Conservation (phyloP, 2,797 vertebrate species). For the Iguana delicatissima region DNA sequence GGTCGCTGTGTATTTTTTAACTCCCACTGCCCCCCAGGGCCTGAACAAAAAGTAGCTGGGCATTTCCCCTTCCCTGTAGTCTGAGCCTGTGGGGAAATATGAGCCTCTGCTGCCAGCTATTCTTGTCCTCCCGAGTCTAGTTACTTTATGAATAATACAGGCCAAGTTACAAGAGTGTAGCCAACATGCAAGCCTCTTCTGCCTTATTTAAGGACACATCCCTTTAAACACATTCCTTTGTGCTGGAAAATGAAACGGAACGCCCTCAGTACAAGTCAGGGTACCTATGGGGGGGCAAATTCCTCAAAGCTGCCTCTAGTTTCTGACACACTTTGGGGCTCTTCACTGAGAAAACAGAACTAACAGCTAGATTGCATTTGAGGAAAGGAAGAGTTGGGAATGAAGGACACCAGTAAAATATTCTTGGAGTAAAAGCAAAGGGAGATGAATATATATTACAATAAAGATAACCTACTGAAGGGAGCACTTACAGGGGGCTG, state of each 20-base stretch:
- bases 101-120: conserved; percentile 55
- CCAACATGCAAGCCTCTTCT: conserved; percentile 36
- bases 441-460: not conserved
- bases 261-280: not conserved
- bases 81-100: conserved; percentile 53
- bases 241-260: not conserved
- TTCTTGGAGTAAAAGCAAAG: not conserved
- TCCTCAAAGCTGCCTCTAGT: not conserved
- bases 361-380: not conserved
- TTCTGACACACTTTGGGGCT: not conserved
- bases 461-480: not conserved
- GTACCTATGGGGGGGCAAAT: not conserved
- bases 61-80: conserved; percentile 35
- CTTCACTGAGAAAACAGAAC: not conserved
- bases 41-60: conserved; percentile 22
- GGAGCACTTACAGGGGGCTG: not conserved
- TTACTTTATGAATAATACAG: conserved; percentile 75
- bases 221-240: not conserved
- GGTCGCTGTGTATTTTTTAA: not conserved
- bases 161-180: conserved; percentile 28
- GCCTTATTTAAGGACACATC: not conserved
- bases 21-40: not conserved
- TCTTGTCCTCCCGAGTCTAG: conserved; percentile 56
- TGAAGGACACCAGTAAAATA: not conserved
- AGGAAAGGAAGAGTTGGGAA: not conserved